phyloP scores from a whole-genome alignment of 2,888 invertebrate genomes.

The Rapana venosa region DNA sequence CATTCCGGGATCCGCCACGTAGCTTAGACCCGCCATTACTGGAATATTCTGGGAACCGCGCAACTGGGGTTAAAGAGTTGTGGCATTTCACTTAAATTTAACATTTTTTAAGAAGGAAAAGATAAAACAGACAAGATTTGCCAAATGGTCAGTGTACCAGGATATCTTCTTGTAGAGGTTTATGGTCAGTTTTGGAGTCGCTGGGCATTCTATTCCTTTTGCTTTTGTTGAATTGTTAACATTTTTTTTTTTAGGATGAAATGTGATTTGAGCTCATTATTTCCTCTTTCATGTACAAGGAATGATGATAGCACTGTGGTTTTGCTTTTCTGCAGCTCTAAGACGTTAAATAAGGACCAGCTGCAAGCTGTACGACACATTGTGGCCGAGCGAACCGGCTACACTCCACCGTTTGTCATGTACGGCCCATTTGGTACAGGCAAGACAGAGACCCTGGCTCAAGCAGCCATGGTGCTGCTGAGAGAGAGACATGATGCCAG shows the following conservation, averaged over 20 bases:
- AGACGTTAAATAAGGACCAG: slow-evolving; percentile 73
- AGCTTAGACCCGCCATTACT: too few relatives aligned
- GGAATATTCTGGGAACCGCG: too few relatives aligned
- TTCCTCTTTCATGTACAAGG: too few relatives aligned
- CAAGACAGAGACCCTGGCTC: slow-evolving; percentile 76
- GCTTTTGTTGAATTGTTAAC: neutral
- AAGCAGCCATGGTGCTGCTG: slow-evolving; percentile 72
- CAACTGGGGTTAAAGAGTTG: too few relatives aligned
- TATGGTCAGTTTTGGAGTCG: too few relatives aligned
- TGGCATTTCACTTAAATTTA: too few relatives aligned
- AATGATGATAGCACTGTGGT: neutral
- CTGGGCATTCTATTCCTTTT: neutral
- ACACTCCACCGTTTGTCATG: slow-evolving; percentile 73
- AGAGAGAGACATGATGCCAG: slow-evolving; percentile 60
- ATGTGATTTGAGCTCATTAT: neutral
- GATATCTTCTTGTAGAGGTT: too few relatives aligned
- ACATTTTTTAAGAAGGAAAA: too few relatives aligned
- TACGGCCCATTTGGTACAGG: slow-evolving; percentile 77
- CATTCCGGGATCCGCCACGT: too few relatives aligned
- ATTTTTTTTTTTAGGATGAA: neutral
- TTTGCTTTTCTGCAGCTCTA: slow-evolving; percentile 59
- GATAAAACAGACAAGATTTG: too few relatives aligned
- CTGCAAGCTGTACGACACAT: slow-evolving; percentile 73
- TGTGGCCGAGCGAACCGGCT: slow-evolving; percentile 67
- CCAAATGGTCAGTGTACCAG: too few relatives aligned